Evolutionary conservation across 2,888 invertebrate species (phyloP), one percentile per base, ranked within the genome.

Genomic region (Tetragonula carbonaria): DNA sequence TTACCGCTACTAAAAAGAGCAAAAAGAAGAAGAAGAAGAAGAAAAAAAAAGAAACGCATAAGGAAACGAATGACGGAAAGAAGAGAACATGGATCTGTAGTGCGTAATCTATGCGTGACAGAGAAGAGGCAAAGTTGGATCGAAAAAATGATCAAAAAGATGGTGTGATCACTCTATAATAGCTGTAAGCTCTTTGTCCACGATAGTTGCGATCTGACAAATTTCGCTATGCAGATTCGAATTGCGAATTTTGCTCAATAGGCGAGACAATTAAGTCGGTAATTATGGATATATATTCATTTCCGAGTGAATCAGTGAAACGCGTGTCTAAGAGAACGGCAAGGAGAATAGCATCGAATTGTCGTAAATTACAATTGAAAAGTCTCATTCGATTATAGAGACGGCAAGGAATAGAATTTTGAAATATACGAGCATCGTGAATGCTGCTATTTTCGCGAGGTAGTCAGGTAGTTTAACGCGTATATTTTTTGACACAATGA

Each of bases 231-330:
- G 72, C 59, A 63, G 59, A 65, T 53, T 59, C 14, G 53, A 8
- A 51, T n/a, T 38, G 67, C 18, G 28, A 28, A 50, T 50, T 45
- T 5, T 11, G 62, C 33, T 53, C 23, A 2, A 28, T n/a, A 68
- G 57, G 50, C 66, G 65, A 63, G 62, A 72, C 62, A 75, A 82
- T 82, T 81, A 71, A 71, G 63, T 23, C 45, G 18, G 55, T 74
- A 82, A 84, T 82, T 82, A 63, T 59, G 65, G 11, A 50, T 53
- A 78, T 59, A 72, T 78, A 80, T 78, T 45, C 53, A 51, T 81
- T 57, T 51, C 23, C 38, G 66, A 14, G 18, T 0, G 6, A 21
- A 33, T 23, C 6, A 2, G 23, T 13, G 59, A 23, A 57, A 71
- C 21, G 71, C 55, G 21, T 28, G 51, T 23, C 50, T 38, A 38